Evolutionary conservation across 2,888 invertebrate genomes (phyloP).

Genomic region (Conomelus anceps): DNA sequence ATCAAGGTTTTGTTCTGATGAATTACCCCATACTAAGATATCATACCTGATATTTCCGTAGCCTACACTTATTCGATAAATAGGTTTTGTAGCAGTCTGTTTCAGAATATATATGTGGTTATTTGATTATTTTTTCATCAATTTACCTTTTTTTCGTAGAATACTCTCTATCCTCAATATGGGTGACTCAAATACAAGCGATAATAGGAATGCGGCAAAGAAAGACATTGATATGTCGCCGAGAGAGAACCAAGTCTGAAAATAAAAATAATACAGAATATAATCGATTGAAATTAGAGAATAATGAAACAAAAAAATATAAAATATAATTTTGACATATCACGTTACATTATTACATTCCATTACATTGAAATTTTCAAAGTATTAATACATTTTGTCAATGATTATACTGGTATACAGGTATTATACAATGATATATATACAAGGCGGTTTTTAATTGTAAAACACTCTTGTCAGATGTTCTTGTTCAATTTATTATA

Average conservation of each 20-base stretch:
- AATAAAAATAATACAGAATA: not conserved
- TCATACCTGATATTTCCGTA: no score
- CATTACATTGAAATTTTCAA: no score
- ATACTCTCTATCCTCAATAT: slow-evolving; percentile 19
- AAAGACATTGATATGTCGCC: slow-evolving; percentile 21
- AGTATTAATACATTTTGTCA: no score
- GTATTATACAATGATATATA: no score
- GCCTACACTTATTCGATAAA: no score
- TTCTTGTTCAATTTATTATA: no score
- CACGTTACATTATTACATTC: no score
- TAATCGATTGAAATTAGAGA: not conserved
- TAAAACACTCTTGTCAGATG: no score
- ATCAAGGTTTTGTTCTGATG: no score
- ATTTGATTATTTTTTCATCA: slow-evolving; percentile 17
- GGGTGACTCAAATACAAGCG: slow-evolving; percentile 22
- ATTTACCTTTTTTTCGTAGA: slow-evolving; percentile 26
- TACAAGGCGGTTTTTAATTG: no score
- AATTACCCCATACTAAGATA: no score
- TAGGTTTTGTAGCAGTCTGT: not conserved
- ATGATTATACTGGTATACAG: no score
- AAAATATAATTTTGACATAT: not conserved
- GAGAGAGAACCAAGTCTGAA: slow-evolving; percentile 17
- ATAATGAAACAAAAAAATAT: not conserved
- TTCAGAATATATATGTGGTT: not conserved
- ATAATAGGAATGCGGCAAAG: slow-evolving; percentile 17